A percentile compares a stretch with the other conserved stretches of the same genome.
phyloP scores from a whole-genome alignment of 2,888 invertebrate species.

The Diogma glabrata region DNA sequence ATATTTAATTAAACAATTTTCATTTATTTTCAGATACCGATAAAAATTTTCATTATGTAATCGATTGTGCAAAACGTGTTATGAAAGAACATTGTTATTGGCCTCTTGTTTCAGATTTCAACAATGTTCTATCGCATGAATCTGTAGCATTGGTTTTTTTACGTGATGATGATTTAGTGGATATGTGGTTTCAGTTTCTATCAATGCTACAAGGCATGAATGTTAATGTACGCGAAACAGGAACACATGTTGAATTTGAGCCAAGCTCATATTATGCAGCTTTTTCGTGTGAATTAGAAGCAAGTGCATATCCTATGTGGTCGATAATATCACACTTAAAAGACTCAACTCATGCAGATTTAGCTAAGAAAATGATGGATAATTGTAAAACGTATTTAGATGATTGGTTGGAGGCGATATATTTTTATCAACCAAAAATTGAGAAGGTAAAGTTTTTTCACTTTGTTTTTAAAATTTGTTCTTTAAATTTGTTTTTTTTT shows the following conservation, averaged over 20 bases:
- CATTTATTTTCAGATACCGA: constrained; percentile 45
- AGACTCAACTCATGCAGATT: constrained; percentile 56
- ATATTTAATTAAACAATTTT: too few species aligned
- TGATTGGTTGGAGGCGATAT: constrained; percentile 81
- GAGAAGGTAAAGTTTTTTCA: constrained; percentile 36
- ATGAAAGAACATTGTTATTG: constrained; percentile 99
- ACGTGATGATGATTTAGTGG: constrained; percentile 75
- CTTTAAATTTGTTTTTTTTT: constrained; percentile 14
- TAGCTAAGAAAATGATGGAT: constrained; percentile 63
- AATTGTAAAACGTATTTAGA: constrained; percentile 68
- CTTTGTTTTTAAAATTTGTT: background rate
- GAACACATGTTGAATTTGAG: constrained; percentile 91
- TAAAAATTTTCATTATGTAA: constrained; percentile 78
- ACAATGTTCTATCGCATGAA: constrained; percentile 87
- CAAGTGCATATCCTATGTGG: constrained; percentile 97
- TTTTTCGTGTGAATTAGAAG: constrained; percentile 94
- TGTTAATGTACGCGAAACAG: constrained; percentile 82
- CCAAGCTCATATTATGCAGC: constrained; percentile 96
- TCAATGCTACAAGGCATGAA: constrained; percentile 98
- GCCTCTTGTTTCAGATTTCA: constrained; percentile 94
- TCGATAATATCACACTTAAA: constrained; percentile 81
- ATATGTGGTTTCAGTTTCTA: constrained; percentile 93
- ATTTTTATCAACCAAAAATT: constrained; percentile 54
- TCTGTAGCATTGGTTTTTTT: constrained; percentile 85
- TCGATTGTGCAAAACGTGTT: constrained; percentile 80